These are phyloP conservation scores for Buathra laborator DNA, from an alignment of 2,888 invertebrate genomes.

Conservation along the genomic window DNA sequence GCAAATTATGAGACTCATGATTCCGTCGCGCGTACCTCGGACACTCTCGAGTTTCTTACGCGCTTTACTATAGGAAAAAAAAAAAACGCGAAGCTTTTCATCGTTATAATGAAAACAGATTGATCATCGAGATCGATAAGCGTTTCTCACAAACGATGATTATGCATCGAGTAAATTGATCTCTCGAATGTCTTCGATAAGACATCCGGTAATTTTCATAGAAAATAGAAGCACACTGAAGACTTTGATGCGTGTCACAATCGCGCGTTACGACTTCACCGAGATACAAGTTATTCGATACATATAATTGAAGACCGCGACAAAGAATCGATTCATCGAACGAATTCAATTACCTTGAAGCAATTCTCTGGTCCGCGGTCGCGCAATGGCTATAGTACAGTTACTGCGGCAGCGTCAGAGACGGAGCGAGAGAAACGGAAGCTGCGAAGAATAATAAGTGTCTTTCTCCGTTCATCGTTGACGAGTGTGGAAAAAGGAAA, in stretches of 20 bases:
- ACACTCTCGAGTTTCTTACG: background rate
- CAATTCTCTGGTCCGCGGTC: constrained; percentile 67
- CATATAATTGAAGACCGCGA: background rate
- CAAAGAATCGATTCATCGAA: constrained; percentile 75
- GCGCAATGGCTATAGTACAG: constrained; percentile 33
- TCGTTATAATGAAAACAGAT: too few species aligned
- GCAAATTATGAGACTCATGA: constrained; percentile 37
- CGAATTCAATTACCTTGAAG: constrained; percentile 71
- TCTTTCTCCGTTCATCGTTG: constrained; percentile 35
- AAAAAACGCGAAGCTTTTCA: too few species aligned
- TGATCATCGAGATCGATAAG: background rate
- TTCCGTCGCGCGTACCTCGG: constrained; percentile 14
- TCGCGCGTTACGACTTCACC: background rate
- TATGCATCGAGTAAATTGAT: background rate
- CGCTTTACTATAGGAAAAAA: background rate
- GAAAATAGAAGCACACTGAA: constrained; percentile 7
- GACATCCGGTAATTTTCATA: background rate
- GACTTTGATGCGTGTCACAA: background rate
- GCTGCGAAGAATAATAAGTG: constrained; percentile 56
- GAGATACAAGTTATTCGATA: background rate
- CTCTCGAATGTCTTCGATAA: background rate
- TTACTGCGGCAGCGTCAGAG: constrained; percentile 34
- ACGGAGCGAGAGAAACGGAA: constrained; percentile 40
- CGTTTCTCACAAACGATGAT: background rate
- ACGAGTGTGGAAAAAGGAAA: background rate